Evolutionary conservation across 2,113 vertebrate genomes (phyloP).

Genomic region (Furnarius figulus): DNA sequence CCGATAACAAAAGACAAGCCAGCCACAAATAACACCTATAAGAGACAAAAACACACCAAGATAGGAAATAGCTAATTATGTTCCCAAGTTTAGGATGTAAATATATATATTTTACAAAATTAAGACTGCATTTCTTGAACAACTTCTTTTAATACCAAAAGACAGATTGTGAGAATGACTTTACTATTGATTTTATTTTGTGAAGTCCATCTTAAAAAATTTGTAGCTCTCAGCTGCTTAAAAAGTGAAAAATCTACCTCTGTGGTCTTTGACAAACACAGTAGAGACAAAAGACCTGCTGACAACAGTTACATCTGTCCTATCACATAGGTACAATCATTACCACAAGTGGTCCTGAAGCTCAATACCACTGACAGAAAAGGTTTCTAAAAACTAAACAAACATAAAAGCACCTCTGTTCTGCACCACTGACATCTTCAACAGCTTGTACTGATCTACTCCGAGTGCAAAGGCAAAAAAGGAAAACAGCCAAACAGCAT

Average conservation of each 20-base stretch:
- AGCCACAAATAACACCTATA: conserved; percentile 94
- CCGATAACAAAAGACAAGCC: conserved; percentile 96
- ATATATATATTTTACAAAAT: background rate
- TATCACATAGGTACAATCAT: background rate
- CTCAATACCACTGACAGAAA: background rate
- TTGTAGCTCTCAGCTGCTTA: background rate
- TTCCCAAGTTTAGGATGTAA: background rate
- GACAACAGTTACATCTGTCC: background rate
- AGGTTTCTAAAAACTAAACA: background rate
- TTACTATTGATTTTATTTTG: background rate
- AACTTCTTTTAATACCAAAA: background rate
- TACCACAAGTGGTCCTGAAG: background rate
- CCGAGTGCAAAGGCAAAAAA: background rate
- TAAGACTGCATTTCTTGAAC: background rate
- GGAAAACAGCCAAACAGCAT: background rate
- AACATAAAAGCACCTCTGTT: background rate
- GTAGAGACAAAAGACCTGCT: background rate
- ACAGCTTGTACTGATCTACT: background rate
- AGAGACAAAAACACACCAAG: conserved; percentile 32
- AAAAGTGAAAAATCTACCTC: background rate
- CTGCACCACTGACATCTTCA: background rate
- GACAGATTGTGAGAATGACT: background rate
- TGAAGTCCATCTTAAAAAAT: background rate
- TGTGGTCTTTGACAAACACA: background rate
- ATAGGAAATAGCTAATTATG: background rate